A percentile compares a stretch with the other conserved stretches of the same genome.
Conservation (phyloP, 2,888 invertebrate genomes). For the Melinaea marsaeus region DNA sequence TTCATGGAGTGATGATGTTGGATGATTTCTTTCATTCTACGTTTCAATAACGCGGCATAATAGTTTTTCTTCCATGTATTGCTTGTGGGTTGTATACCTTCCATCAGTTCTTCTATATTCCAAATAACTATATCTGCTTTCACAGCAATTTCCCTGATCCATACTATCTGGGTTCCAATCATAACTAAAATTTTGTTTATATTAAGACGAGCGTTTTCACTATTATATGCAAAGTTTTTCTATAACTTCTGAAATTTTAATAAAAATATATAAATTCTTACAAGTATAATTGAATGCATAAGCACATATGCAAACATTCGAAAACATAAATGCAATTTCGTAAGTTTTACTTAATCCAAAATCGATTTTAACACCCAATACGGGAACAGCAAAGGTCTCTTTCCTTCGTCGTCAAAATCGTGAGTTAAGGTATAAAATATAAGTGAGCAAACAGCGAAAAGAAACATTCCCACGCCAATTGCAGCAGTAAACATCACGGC, state of each 20-base stretch:
- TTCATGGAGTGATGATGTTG: constrained; percentile 50
- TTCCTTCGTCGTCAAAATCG: constrained; percentile 30
- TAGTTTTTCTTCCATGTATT: constrained; percentile 36
- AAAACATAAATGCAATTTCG: constrained; percentile 46
- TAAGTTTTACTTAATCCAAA: constrained; percentile 46
- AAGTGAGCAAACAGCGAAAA: constrained; percentile 34
- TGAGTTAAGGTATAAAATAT: constrained; percentile 38
- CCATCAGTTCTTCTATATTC: constrained; percentile 52
- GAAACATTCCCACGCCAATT: constrained; percentile 36
- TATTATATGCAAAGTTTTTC: too few relatives aligned
- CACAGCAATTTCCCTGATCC: constrained; percentile 54
- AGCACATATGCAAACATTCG: constrained; percentile 36
- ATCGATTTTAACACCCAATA: constrained; percentile 48
- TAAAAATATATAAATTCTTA: constrained; percentile 38
- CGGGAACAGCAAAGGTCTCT: constrained; percentile 50
- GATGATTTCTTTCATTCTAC: constrained; percentile 48
- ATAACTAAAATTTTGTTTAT: constrained; percentile 44
- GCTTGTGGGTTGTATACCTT: constrained; percentile 41
- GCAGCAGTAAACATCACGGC: constrained; percentile 35
- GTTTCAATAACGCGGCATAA: constrained; percentile 39
- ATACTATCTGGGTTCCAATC: constrained; percentile 54
- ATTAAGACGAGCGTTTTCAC: too few relatives aligned
- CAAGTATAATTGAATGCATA: constrained; percentile 47
- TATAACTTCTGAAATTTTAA: neutral
- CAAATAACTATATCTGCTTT: constrained; percentile 56